Base-by-base conservation (phyloP, 2,888 invertebrate species). In the Monochamus alternatus region DNA sequence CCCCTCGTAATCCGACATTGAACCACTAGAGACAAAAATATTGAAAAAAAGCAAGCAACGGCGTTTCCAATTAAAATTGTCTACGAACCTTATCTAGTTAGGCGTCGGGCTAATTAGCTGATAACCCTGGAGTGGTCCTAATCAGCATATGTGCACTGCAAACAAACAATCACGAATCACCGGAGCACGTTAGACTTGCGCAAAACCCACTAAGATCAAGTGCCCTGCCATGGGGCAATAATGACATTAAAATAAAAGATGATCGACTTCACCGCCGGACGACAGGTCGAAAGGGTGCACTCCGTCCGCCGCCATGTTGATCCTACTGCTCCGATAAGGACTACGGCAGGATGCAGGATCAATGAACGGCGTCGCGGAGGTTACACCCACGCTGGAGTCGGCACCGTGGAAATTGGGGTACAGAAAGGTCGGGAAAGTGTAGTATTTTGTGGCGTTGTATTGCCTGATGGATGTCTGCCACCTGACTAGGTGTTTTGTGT, bases 301-400 rank as follows among this genome's bases (percentile, higher is more conserved):
- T 51, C 12, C 14, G 55, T 47, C 59, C 75, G 77, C 75, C 75
- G 84, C 84, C 84, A 85, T 85, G 80, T 83, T 84, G 81, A 71
- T 83, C 80, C 75, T 62, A 75, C 78, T 76, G 79, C 73, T 73
- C 66, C 71, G 76, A 76, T 77, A 80, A 81, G 77, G 75, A 76
- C 65, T n/a, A 32, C 55, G 67, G 75, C 73, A 69, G 71, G 76
- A 76, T 74, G 71, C 55, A 81, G 83, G 84, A 85, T 85, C 85
- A 84, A 85, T 85, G 85, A 82, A 80, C 77, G 76, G 65, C 81
- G 81, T 76, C 76, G 76, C 38, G 47, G 51, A 64, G 55, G 72
- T 72, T 72, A 75, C 79, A 75, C 81, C 81, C 80, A 81, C 81
- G 65, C 73, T 77, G 60, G 30, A 31, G 69, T 69, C 31, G 52